Base-by-base conservation (phyloP, 2,888 invertebrate genomes). In the Pseudeuparius sepicola region DNA sequence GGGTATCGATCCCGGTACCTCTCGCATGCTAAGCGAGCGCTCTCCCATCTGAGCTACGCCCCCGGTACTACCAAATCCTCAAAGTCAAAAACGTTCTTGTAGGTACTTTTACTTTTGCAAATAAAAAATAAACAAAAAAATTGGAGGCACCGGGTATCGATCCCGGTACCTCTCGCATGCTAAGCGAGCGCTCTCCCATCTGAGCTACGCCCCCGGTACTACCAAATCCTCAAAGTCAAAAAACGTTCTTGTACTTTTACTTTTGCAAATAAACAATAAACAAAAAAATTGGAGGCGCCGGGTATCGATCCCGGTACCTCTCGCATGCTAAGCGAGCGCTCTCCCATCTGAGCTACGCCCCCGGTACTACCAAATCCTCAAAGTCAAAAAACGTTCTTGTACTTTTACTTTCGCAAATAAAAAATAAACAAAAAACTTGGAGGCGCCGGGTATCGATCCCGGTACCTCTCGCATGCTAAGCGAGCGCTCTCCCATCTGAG, bases 21-120 rank as follows among this genome's bases (percentile, higher is more conserved):
- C 56, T 58, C 56, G 56, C 57, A 58, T 58, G 58, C 57, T 58
- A 57, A 56, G 57, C 55, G 57, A 57, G 57, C 56, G 57, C 56
- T 56, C 55, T 56, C 53, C 55, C 56, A 55, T 55, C 54, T 55
- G 55, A 55, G 55, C 55, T 55, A 55, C 54, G 48, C 53, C 55
- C 53, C 54, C 55, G n/a, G n/a, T n/a, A n/a, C n/a, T n/a, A n/a
- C n/a, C n/a, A n/a, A n/a, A n/a, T n/a, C n/a, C n/a, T n/a, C n/a
- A n/a, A n/a, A n/a, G n/a, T n/a, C n/a, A n/a, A n/a, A n/a, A n/a
- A n/a, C n/a, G n/a, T n/a, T n/a, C n/a, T n/a, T n/a, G n/a, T n/a
- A n/a, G n/a, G n/a, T n/a, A n/a, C n/a, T n/a, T n/a, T n/a, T n/a
- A n/a, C n/a, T n/a, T n/a, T n/a, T n/a, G n/a, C n/a, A n/a, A n/a